A percentile compares a stretch with the other conserved stretches of the same genome.
Evolutionary conservation across 92 coral and sea anemone species (phyloP).

Genomic region (Porites lobata): DNA sequence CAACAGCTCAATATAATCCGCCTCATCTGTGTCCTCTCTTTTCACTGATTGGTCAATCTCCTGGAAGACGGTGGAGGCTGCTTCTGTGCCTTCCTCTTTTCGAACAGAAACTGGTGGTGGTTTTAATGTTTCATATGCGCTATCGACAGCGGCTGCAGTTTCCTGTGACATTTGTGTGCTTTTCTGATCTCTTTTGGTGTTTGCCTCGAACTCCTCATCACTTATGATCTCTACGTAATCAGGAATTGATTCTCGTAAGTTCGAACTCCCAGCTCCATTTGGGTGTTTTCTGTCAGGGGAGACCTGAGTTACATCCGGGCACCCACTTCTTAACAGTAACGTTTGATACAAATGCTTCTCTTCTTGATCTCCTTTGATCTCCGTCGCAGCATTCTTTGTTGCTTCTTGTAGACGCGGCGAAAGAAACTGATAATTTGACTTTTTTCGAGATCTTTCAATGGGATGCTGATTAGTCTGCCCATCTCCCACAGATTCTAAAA

Average conservation of each 20-base stretch:
- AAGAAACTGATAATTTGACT: constrained; percentile 9
- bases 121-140: constrained; percentile 14
- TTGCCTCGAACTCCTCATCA: constrained; percentile 6
- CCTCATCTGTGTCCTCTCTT: constrained; percentile 5
- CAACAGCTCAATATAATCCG: constrained; percentile 11
- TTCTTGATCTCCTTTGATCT: not conserved
- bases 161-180: not conserved
- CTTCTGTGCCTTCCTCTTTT: not conserved
- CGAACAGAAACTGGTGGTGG: not conserved
- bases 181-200: not conserved
- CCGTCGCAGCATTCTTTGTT: not conserved
- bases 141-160: not conserved
- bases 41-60: not conserved
- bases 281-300: not conserved
- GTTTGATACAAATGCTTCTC: not conserved
- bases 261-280: not conserved
- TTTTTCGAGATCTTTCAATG: not conserved
- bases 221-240: constrained; percentile 36
- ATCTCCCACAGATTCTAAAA: not conserved
- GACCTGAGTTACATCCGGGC: constrained; percentile 1
- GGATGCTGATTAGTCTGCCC: not conserved
- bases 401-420: not conserved
- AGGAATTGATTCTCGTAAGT: not conserved
- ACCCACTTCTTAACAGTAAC: not conserved
- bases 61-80: not conserved